Base-by-base conservation (phyloP, 2,797 vertebrate genomes). In the Acanthurus tractus region DNA sequence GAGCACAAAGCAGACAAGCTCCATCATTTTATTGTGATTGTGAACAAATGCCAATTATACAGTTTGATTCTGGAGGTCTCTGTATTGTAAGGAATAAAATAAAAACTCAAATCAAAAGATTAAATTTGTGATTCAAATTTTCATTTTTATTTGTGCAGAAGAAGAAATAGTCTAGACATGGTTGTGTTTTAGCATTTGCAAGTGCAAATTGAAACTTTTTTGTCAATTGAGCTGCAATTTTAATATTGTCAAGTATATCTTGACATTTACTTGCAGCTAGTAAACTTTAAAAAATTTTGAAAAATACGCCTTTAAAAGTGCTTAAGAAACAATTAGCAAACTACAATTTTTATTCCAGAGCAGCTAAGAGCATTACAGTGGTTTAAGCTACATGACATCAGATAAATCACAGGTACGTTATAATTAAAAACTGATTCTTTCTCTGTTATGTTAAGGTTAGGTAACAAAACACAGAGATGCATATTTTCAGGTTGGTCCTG, bases 11-110 rank as follows among this genome's bases (percentile, higher is more conserved):
- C 18, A 59, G 14, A 66, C 15, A 22, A 2, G 7, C 62, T 22
- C 72, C 34, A 74, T 77, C n/a, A 58, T 55, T 86, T 91, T 82
- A 90, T 84, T 85, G 20, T 76, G 55, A 86, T 74, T 42, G 55
- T 85, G 85, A 88, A 87, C 76, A 63, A 20, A 74, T 62, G 22
- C 0, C 55, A 78, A 68, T 71, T 25, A 62, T 29, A 78, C 57
- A 48, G 46, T 57, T 6, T 4, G 0, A 6, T 75, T 8, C 34
- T 15, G 34, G 8, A 74, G n/a, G 18, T 49, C 81, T 65, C 53
- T 62, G 9, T 53, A 6, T 29, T 23, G 3, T 56, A 66, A 50
- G 3, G 52, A 54, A 72, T 76, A 8, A 64, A 56, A 54, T 64
- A 11, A 14, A 45, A 64, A 38, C 2, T 15, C 0, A 55, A 64